These are phyloP conservation scores for Orthonychiurus folsomi DNA, from an alignment of 2,888 invertebrate genomes.

Conservation along the genomic window DNA sequence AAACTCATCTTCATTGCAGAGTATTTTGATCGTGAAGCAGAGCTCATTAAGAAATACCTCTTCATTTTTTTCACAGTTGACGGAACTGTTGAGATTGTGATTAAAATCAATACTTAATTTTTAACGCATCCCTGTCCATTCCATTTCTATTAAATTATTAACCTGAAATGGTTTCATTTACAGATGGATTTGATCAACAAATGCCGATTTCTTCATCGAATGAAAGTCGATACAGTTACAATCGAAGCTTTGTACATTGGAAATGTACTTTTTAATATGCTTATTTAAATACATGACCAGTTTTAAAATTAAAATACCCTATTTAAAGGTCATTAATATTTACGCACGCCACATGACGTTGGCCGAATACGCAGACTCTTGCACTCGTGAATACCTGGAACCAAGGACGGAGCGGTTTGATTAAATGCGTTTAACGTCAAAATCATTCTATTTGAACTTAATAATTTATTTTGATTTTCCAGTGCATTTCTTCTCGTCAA, in stretches of 20 bases:
- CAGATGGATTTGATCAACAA: constrained; percentile 47
- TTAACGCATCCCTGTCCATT: background rate
- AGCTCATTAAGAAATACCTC: constrained; percentile 62
- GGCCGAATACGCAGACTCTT: constrained; percentile 46
- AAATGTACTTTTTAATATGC: too few relatives aligned
- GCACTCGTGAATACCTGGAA: constrained; percentile 43
- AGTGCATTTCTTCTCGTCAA: constrained; percentile 72
- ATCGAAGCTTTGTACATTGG: constrained; percentile 45
- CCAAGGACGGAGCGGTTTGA: constrained; percentile 44
- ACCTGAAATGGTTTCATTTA: background rate
- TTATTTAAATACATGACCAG: too few relatives aligned
- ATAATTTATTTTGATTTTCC: constrained; percentile 3
- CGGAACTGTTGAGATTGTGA: constrained; percentile 69
- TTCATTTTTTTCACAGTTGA: constrained; percentile 69
- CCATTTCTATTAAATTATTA: background rate
- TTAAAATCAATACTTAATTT: constrained; percentile 35
- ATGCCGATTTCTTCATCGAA: constrained; percentile 44
- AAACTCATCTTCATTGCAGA: constrained; percentile 52
- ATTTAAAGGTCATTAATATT: too few relatives aligned
- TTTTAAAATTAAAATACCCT: too few relatives aligned
- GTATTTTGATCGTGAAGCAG: constrained; percentile 77
- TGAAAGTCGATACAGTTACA: constrained; percentile 43
- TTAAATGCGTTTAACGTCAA: too few relatives aligned
- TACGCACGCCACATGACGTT: constrained; percentile 45
- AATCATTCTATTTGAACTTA: background rate